Percentiles rank a stretch among this genome's conserved stretches.
These are phyloP conservation scores for Drosophila bifasciata DNA, from an alignment of 1,140 invertebrate genomes.

Conservation along the genomic window DNA sequence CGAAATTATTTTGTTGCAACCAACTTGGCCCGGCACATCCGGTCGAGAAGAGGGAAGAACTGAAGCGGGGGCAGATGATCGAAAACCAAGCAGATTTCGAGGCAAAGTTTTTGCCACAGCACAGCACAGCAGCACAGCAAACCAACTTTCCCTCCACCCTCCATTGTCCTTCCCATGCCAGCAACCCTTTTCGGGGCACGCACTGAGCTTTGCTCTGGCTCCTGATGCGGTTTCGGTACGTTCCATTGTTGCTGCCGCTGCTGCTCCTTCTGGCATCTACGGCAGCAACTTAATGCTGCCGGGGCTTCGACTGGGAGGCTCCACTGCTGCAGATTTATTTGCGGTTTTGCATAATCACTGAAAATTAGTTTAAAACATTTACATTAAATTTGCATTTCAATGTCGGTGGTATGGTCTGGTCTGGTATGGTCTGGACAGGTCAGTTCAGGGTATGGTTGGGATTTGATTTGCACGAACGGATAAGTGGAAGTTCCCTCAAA, in stretches of 20 bases:
- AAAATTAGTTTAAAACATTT: conserved; percentile 81
- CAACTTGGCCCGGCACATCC: conserved; percentile 40
- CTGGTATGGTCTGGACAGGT: no score
- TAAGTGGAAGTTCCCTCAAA: no score
- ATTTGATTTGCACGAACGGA: no score
- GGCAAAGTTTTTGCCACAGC: conserved; percentile 58
- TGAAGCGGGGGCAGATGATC: conserved; percentile 10
- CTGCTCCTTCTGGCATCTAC: conserved; percentile 17
- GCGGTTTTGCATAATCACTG: conserved; percentile 81
- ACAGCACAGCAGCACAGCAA: conserved; percentile 22
- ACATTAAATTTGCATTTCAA: conserved; percentile 78
- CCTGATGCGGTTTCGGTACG: conserved; percentile 45
- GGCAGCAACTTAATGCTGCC: conserved; percentile 6
- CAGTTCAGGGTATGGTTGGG: no score
- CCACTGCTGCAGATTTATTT: conserved; percentile 80
- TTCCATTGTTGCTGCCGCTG: conserved; percentile 19
- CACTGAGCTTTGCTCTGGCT: conserved; percentile 42
- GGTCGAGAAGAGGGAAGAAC: background rate
- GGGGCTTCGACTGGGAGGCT: conserved; percentile 43
- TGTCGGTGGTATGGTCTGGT: conserved; percentile 37
- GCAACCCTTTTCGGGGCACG: conserved; percentile 35
- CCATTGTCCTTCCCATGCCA: background rate
- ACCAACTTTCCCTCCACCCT: conserved; percentile 28
- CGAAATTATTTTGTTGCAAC: conserved; percentile 78
- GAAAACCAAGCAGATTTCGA: conserved; percentile 54